Evolutionary conservation across 2,113 vertebrate genomes (phyloP).

Genomic region (Acinonyx jubatus): DNA sequence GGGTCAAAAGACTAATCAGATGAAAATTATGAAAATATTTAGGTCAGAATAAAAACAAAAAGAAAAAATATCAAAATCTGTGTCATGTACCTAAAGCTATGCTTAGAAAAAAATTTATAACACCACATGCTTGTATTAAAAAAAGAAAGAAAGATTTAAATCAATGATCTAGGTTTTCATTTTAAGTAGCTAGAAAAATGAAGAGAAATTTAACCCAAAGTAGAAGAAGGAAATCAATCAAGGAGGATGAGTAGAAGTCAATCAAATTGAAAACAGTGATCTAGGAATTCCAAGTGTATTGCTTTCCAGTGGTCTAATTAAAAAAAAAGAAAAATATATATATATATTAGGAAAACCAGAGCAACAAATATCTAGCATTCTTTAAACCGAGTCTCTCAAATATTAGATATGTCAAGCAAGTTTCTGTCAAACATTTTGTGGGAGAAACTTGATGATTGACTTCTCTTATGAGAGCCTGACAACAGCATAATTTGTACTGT

Average conservation of each 20-base stretch:
- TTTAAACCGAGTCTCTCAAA: background rate
- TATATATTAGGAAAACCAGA: background rate
- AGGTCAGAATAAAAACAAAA: background rate
- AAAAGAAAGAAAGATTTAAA: background rate
- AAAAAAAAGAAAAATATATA: background rate
- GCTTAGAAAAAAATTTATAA: background rate
- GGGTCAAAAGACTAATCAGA: background rate
- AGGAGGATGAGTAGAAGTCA: background rate
- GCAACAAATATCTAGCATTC: background rate
- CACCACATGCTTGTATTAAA: background rate
- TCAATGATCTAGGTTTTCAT: conserved; percentile 8
- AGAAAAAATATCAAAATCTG: background rate
- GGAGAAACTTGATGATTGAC: background rate
- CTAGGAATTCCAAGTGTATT: background rate
- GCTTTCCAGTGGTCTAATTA: conserved; percentile 18
- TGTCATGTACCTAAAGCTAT: background rate
- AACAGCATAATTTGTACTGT: background rate
- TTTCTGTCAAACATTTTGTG: background rate
- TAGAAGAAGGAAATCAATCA: conserved; percentile 12
- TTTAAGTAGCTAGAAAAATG: background rate
- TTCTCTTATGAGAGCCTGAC: background rate
- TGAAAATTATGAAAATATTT: background rate
- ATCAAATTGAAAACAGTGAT: background rate
- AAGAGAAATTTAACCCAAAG: background rate
- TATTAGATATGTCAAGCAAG: background rate